phyloP scores from a whole-genome alignment of 2,797 vertebrate genomes.

The Thamnophis elegans region DNA sequence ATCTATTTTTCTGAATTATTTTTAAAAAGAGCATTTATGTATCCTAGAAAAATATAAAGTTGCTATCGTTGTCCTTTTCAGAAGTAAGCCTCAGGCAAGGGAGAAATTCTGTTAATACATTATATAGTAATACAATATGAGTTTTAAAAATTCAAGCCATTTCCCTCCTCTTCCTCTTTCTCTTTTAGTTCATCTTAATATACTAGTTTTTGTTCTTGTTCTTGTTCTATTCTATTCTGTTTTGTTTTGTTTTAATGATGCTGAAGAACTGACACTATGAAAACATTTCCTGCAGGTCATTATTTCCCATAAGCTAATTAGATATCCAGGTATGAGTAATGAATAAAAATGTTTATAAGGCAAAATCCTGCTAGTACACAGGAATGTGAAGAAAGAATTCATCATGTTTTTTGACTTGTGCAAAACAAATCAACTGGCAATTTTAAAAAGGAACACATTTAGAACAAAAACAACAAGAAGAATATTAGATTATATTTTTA shows the following conservation, averaged over 20 bases:
- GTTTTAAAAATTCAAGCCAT: conserved; percentile 34
- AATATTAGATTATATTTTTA: conserved; percentile 18
- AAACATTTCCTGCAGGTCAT: conserved; percentile 19
- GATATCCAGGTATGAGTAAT: conserved; percentile 28
- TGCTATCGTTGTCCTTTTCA: conserved; percentile 15
- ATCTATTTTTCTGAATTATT: not conserved
- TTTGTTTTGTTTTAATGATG: conserved; percentile 2
- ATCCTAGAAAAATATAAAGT: conserved; percentile 11
- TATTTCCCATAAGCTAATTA: conserved; percentile 43
- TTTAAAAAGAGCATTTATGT: not conserved
- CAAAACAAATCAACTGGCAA: not conserved
- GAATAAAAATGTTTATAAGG: conserved; percentile 36
- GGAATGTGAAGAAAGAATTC: not conserved
- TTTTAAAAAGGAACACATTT: conserved; percentile 8
- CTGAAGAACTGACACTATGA: conserved; percentile 32
- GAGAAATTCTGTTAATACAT: not conserved
- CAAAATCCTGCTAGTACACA: not conserved
- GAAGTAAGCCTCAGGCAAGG: not conserved
- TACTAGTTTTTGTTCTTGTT: not conserved
- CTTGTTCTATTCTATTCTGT: not conserved
- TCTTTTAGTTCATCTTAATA: not conserved
- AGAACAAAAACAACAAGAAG: not conserved
- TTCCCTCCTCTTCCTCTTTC: not conserved
- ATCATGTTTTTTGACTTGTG: conserved; percentile 24
- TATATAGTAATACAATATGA: conserved; percentile 16